Evolutionary conservation across 2,113 vertebrate species (phyloP).

Genomic region (Trachemys scripta): DNA sequence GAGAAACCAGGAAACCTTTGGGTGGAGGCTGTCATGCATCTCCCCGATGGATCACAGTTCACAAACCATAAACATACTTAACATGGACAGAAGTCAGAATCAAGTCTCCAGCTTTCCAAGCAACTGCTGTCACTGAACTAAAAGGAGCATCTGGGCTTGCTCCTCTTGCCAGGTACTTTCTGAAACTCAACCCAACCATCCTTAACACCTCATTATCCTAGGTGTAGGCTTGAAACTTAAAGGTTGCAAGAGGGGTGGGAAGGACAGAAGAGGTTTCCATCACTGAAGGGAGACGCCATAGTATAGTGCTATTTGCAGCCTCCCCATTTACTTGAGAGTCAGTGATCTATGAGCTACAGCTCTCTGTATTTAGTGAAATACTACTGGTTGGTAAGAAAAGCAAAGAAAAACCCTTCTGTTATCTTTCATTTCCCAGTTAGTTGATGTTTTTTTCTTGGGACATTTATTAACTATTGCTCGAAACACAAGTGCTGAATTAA

Average conservation of each 20-base stretch:
- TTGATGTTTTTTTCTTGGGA: background rate
- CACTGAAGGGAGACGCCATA: background rate
- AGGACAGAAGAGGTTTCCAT: background rate
- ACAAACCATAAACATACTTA: conserved; percentile 57
- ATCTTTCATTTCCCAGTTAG: background rate
- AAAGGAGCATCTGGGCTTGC: background rate
- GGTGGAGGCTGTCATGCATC: conserved; percentile 45
- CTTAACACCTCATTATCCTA: background rate
- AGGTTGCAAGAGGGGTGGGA: background rate
- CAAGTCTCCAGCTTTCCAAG: conserved; percentile 11
- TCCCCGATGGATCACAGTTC: conserved; percentile 62
- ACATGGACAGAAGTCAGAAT: conserved; percentile 14
- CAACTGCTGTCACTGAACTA: background rate
- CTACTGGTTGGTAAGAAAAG: background rate
- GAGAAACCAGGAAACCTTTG: conserved; percentile 55
- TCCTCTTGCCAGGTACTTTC: background rate
- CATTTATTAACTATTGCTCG: background rate
- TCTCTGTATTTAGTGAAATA: background rate
- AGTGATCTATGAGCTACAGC: background rate
- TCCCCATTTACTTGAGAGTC: background rate
- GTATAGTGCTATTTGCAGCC: background rate
- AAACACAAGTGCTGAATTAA: background rate
- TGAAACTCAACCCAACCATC: background rate
- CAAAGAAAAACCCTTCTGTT: background rate
- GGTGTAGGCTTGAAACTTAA: background rate